These are phyloP conservation scores for Lysandra coridon DNA, from an alignment of 2,888 invertebrate genomes.

Conservation along the genomic window DNA sequence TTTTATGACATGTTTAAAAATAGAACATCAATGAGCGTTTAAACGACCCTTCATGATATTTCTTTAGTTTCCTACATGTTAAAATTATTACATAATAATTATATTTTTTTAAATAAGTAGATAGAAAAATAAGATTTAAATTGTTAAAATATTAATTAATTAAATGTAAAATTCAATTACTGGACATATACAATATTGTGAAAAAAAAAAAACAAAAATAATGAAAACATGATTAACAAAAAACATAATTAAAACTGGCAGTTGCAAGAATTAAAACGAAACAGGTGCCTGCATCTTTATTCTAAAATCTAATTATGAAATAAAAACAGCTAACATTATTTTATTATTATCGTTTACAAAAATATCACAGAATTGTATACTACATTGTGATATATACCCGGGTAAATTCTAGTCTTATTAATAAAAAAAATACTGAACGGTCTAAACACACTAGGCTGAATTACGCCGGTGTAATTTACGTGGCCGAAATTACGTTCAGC, in stretches of 20 bases:
- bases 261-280: neutral
- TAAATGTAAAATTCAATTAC: no score
- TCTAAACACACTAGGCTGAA: no score
- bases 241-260: neutral
- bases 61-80: neutral
- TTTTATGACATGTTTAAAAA: conserved; percentile 20
- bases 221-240: neutral
- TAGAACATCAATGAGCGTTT: neutral
- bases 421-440: no score
- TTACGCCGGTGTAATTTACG: no score
- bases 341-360: neutral
- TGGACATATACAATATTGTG: neutral
- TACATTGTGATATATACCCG: neutral
- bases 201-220: neutral
- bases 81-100: neutral
- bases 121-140: neutral
- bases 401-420: no score
- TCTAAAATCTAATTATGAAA: neutral
- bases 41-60: neutral
- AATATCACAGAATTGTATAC: conserved; percentile 7
- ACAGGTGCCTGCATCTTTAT: neutral
- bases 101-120: neutral
- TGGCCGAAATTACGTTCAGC: no score
- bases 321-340: neutral
- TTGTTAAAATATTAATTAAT: no score